A percentile compares a stretch with the other conserved stretches of the same genome.
phyloP scores from a whole-genome alignment of 2,888 invertebrate species.

The Acronicta leporina region DNA sequence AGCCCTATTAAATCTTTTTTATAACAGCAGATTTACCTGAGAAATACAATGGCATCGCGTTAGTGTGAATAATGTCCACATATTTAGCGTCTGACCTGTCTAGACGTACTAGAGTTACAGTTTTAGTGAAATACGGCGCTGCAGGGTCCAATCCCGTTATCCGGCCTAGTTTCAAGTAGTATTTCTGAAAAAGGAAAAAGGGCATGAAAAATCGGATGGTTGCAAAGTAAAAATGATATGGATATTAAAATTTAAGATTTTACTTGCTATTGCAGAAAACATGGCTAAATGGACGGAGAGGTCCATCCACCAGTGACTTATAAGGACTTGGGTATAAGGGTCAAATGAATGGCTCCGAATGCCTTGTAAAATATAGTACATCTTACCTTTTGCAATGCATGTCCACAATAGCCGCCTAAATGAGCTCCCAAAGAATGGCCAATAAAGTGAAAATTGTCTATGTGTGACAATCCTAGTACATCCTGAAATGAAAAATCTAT shows the following conservation, averaged over 20 bases:
- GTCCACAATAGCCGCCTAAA: slow-evolving; percentile 95
- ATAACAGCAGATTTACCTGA: slow-evolving; percentile 65
- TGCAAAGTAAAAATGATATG: no score
- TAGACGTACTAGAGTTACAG: slow-evolving; percentile 93
- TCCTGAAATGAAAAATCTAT: slow-evolving; percentile 76
- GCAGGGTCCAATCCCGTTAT: slow-evolving; percentile 98
- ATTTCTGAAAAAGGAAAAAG: slow-evolving; percentile 82
- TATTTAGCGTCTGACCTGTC: slow-evolving; percentile 96
- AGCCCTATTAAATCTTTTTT: no score
- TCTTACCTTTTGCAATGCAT: slow-evolving; percentile 90
- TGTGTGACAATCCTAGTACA: slow-evolving; percentile 84
- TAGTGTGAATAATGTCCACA: slow-evolving; percentile 97
- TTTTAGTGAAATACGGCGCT: slow-evolving; percentile 96
- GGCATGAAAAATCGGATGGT: not conserved
- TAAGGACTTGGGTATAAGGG: not conserved
- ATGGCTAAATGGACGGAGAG: no score
- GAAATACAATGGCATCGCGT: slow-evolving; percentile 93
- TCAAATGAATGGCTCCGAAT: no score
- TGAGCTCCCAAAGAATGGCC: slow-evolving; percentile 97
- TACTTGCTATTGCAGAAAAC: no score
- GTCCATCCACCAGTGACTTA: no score
- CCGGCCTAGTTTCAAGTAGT: slow-evolving; percentile 92
- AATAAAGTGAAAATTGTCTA: slow-evolving; percentile 93
- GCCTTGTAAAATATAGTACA: not conserved
- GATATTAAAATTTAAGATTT: no score